Conservation (phyloP, 2,888 invertebrate species). For the Copidosoma aretas region DNA sequence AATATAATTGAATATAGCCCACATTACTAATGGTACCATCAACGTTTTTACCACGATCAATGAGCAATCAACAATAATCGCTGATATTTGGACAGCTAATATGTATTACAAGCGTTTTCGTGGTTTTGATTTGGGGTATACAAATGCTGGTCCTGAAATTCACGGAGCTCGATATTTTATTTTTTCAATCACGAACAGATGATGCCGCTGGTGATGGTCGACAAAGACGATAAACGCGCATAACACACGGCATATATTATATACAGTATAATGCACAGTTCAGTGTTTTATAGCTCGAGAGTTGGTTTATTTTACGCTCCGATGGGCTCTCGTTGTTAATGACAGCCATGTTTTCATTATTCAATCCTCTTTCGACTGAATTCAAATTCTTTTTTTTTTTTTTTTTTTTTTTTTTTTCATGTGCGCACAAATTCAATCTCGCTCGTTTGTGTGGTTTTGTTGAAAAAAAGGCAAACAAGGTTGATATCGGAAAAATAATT, state of each 20-base stretch:
- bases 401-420: neutral
- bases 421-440: too few species aligned
- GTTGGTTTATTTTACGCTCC: neutral
- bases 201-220: neutral
- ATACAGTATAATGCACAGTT: neutral
- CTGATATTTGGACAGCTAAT: too few species aligned
- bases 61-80: too few species aligned
- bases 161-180: too few species aligned
- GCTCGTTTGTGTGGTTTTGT: too few species aligned
- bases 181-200: too few species aligned
- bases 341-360: neutral
- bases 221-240: neutral
- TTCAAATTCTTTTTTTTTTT: neutral
- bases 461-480: neutral
- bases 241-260: neutral
- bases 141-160: neutral
- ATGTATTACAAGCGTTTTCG: too few species aligned
- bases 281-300: neutral
- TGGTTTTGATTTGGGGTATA: too few species aligned
- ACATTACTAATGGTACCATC: too few species aligned
- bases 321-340: neutral
- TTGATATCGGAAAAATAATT: neutral
- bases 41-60: too few species aligned
- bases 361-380: neutral
- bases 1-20: too few species aligned